Conservation (phyloP, 2,113 vertebrate genomes). For the Zosterops lateralis region DNA sequence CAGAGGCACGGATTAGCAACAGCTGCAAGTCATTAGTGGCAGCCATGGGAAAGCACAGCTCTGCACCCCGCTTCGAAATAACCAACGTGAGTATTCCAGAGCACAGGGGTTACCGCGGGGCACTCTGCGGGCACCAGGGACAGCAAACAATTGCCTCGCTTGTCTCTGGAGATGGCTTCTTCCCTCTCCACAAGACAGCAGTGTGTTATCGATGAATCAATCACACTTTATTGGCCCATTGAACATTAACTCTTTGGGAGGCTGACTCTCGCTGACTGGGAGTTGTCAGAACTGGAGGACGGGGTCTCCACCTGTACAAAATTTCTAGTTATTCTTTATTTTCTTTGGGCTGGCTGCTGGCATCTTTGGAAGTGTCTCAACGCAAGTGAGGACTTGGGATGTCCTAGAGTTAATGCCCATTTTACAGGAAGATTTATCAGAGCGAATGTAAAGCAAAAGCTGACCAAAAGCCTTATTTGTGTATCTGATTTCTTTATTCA, state of each 20-base stretch:
- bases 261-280: neutral
- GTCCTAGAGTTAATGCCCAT: neutral
- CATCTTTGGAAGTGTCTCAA: neutral
- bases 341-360: neutral
- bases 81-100: slow-evolving; percentile 76
- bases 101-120: slow-evolving; percentile 77
- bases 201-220: slow-evolving; percentile 39
- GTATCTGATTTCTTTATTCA: slow-evolving; percentile 66
- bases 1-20: slow-evolving; percentile 85
- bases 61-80: slow-evolving; percentile 80
- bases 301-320: neutral
- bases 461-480: slow-evolving; percentile 58
- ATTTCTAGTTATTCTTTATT: neutral
- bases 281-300: neutral
- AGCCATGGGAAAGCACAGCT: slow-evolving; percentile 83
- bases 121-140: slow-evolving; percentile 61
- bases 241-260: slow-evolving; percentile 17
- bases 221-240: slow-evolving; percentile 15
- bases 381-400: neutral
- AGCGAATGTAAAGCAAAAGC: slow-evolving; percentile 9
- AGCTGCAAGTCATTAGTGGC: slow-evolving; percentile 87
- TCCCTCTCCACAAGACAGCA: slow-evolving; percentile 31
- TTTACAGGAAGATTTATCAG: slow-evolving; percentile 22
- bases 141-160: slow-evolving; percentile 77
- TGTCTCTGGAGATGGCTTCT: slow-evolving; percentile 69